Percentiles rank a stretch among this genome's conserved stretches.
Conservation (phyloP, 2,888 invertebrate genomes). For the Mimumesa dahlbomi region DNA sequence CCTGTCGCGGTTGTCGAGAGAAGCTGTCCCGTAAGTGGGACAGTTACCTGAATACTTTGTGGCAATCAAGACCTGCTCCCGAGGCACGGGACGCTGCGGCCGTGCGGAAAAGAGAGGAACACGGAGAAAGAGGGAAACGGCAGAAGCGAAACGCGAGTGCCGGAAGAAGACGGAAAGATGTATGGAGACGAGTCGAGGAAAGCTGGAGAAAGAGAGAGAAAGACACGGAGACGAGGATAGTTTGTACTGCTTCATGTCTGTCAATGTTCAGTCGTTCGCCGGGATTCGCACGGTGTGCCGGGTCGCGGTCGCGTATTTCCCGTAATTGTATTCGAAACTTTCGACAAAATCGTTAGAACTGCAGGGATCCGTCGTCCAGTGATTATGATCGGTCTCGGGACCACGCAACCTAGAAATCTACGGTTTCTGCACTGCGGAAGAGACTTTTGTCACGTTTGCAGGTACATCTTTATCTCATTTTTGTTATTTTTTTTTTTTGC, state of each 20-base stretch:
- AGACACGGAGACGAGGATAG: constrained; percentile 35
- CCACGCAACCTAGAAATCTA: constrained; percentile 63
- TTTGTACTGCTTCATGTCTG: constrained; percentile 56
- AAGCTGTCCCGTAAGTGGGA: constrained; percentile 72
- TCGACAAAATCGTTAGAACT: constrained; percentile 28
- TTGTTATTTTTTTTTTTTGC: not conserved
- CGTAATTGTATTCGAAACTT: constrained; percentile 55
- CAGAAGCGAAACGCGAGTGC: constrained; percentile 10
- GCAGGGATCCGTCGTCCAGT: constrained; percentile 29
- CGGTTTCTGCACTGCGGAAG: constrained; percentile 71
- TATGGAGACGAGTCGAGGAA: constrained; percentile 32
- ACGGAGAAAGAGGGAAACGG: constrained; percentile 3
- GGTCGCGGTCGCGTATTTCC: constrained; percentile 39
- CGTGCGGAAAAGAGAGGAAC: constrained; percentile 27
- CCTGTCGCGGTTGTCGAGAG: constrained; percentile 47
- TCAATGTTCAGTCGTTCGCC: constrained; percentile 69
- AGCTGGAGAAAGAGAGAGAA: constrained; percentile 29
- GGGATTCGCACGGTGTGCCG: constrained; percentile 62
- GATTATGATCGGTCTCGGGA: constrained; percentile 69
- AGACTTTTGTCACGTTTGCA: constrained; percentile 74
- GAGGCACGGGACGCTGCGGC: constrained; percentile 57
- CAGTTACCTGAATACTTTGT: constrained; percentile 77
- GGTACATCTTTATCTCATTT: too few relatives aligned
- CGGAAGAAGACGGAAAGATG: constrained; percentile 30
- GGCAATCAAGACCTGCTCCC: constrained; percentile 71